Evolutionary conservation across 2,888 invertebrate species (phyloP).

Genomic region (Ectemnius lituratus): DNA sequence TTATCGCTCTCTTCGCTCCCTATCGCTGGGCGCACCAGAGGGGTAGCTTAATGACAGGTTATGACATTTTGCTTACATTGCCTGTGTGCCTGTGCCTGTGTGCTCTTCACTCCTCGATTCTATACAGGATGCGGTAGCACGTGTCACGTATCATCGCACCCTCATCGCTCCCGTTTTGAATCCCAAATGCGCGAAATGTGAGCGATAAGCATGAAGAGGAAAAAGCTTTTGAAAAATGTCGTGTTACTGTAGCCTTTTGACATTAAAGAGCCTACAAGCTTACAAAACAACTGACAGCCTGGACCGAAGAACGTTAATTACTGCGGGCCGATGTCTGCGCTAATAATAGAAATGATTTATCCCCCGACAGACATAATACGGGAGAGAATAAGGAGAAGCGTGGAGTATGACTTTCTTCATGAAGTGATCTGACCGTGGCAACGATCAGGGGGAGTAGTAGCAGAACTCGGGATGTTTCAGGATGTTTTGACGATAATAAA

Average conservation of each 20-base stretch:
- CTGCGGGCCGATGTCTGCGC: too few species aligned
- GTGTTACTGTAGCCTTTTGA: too few species aligned
- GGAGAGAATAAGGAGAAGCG: too few species aligned
- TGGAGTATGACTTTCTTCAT: constrained; percentile 39
- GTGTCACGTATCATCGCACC: constrained; percentile 64
- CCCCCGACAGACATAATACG: too few species aligned
- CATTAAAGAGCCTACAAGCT: too few species aligned
- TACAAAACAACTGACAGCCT: too few species aligned
- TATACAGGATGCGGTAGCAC: constrained; percentile 55
- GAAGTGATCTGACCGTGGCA: constrained; percentile 42
- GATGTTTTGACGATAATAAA: constrained; percentile 62
- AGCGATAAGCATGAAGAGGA: constrained; percentile 6
- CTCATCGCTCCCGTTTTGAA: constrained; percentile 56
- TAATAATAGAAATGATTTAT: too few species aligned
- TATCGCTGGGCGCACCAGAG: constrained; percentile 41
- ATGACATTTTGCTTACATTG: constrained; percentile 64
- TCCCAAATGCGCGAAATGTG: constrained; percentile 43
- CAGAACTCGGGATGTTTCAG: constrained; percentile 64
- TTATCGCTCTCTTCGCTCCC: constrained; percentile 23
- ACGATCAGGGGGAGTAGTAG: constrained; percentile 58
- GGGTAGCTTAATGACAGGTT: constrained; percentile 75
- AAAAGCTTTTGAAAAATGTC: constrained; percentile 12
- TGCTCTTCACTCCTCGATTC: constrained; percentile 45
- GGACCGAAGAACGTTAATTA: too few species aligned
- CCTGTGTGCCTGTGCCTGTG: neutral